Evolutionary conservation across 2,797 vertebrate species (phyloP).

Genomic region (Sebastes nivosus): DNA sequence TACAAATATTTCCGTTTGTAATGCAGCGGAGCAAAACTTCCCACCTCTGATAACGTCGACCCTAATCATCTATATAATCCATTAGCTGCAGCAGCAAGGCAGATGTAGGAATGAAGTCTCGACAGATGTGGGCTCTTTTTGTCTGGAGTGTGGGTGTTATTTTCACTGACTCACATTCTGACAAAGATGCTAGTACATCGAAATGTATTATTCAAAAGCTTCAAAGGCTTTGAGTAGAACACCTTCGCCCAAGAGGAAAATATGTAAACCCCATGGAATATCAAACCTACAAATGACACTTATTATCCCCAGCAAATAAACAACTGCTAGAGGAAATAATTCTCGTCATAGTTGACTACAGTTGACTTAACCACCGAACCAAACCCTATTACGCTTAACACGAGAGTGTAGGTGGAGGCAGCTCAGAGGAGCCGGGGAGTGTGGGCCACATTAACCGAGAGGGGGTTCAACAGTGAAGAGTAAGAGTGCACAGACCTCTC

Average conservation of each 20-base stretch:
- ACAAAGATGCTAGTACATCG: constrained; percentile 6
- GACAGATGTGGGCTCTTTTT: background rate
- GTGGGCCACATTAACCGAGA: constrained; percentile 3
- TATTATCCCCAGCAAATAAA: background rate
- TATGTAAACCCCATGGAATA: constrained; percentile 2
- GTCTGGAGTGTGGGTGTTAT: constrained; percentile 9
- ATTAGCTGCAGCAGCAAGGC: background rate
- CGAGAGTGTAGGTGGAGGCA: background rate
- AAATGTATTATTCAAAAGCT: background rate
- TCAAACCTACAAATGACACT: constrained; percentile 1
- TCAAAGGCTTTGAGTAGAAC: background rate
- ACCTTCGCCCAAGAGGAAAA: constrained; percentile 11
- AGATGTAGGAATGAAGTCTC: background rate
- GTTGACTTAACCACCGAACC: constrained; percentile 24
- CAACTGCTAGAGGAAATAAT: background rate
- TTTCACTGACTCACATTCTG: constrained; percentile 38
- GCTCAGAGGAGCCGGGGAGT: background rate
- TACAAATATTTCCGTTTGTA: background rate
- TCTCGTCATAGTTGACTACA: background rate
- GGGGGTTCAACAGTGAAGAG: background rate
- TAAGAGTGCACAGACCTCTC: constrained; percentile 86
- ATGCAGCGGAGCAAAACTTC: background rate
- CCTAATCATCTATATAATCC: background rate
- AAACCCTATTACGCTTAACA: background rate
- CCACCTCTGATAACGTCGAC: background rate